Conservation (phyloP, 2,888 invertebrate genomes). For the Chrysomela aeneicollis region DNA sequence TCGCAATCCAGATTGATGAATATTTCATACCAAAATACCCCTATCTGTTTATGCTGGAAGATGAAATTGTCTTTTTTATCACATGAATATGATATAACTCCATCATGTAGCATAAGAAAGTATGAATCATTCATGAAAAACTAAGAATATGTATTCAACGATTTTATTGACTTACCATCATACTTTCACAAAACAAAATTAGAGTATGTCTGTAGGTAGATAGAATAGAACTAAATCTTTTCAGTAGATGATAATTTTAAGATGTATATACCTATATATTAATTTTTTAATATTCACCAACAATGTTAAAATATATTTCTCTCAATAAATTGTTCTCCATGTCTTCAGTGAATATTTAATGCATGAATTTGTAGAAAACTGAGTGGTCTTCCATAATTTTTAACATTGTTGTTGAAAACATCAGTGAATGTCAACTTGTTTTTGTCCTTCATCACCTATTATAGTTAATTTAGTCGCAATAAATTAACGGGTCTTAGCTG, state of each 20-base stretch:
- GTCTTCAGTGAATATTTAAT: conserved; percentile 41
- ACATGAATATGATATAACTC: too few species aligned
- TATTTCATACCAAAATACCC: too few species aligned
- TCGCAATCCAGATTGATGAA: too few species aligned
- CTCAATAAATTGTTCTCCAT: not conserved
- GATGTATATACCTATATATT: not conserved
- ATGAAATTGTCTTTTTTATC: too few species aligned
- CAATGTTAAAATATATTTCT: not conserved
- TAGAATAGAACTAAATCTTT: not conserved
- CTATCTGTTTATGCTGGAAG: too few species aligned
- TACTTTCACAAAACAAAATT: not conserved
- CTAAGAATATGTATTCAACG: too few species aligned
- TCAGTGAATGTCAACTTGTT: not conserved
- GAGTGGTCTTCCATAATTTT: conserved; percentile 56
- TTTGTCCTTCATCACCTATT: not conserved
- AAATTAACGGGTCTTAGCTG: not conserved
- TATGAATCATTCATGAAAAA: too few species aligned
- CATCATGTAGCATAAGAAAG: too few species aligned
- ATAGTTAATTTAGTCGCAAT: not conserved
- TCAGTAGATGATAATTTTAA: not conserved
- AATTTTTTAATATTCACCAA: not conserved
- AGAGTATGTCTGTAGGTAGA: not conserved
- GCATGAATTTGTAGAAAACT: conserved; percentile 49
- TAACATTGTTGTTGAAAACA: conserved; percentile 48
- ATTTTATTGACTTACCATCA: too few species aligned